phyloP scores from a whole-genome alignment of 1,140 invertebrate species.

The Cydia pomonella region DNA sequence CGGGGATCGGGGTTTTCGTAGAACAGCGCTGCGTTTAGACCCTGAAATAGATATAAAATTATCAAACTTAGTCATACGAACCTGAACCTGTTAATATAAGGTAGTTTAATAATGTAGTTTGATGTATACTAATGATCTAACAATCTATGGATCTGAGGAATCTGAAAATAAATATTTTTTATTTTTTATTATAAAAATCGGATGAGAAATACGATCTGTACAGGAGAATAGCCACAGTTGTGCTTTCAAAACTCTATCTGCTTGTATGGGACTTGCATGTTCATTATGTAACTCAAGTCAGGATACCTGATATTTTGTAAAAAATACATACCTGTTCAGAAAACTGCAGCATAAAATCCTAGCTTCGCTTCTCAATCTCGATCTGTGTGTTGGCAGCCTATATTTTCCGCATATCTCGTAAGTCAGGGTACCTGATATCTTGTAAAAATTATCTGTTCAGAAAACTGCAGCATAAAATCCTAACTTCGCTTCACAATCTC shows the following conservation, averaged over 20 bases:
- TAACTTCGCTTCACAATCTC: slow-evolving; percentile 97
- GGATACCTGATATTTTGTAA: no score
- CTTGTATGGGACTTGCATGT: slow-evolving; percentile 92
- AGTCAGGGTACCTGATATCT: slow-evolving; percentile 79
- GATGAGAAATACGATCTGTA: no score
- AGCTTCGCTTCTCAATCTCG: slow-evolving; percentile 96
- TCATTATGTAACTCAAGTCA: slow-evolving; percentile 95
- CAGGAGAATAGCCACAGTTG: no score
- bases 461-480: slow-evolving; percentile 95
- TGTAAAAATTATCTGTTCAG: slow-evolving; percentile 86
- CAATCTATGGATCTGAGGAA: no score
- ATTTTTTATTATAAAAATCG: no score
- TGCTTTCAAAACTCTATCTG: slow-evolving; percentile 97
- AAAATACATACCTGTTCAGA: no score
- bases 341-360: no score
- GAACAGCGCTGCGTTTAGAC: slow-evolving; percentile 96
- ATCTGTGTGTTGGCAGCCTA: slow-evolving; percentile 92
- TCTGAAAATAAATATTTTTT: no score
- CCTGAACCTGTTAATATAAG: no score
- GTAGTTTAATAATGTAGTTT: no score
- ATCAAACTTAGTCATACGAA: no score
- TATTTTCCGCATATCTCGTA: slow-evolving; percentile 93
- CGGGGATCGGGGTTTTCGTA: slow-evolving; percentile 97
- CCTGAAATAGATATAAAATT: slow-evolving; percentile 67
- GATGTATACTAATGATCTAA: no score